Base-by-base conservation (phyloP, 2,888 invertebrate genomes). In the Pinctada fucata region DNA sequence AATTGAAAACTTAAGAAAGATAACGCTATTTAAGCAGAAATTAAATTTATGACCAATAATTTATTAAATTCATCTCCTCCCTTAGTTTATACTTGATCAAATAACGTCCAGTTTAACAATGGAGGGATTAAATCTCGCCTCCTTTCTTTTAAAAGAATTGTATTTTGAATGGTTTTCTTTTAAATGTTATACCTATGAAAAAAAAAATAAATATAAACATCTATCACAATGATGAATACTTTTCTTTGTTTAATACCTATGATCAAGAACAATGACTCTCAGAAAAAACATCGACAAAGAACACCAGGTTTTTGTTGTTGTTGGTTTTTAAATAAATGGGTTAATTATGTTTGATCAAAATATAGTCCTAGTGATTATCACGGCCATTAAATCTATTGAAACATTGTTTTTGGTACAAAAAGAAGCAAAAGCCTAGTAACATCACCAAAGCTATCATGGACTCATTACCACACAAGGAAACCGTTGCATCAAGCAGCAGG, bases 401-500 rank as follows among this genome's bases (percentile, higher is more conserved):
- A 58, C 13, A 58, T 58, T 58, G 58, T 58, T 6, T 58, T 58
- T 58, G 58, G 58, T 58, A 58, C 1, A 58, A 58, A 58, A 58
- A 58, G 58, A 58, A 58, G 58, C 8, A 13, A 58, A 58, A 58
- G 13, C 58, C 58, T 58, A 58, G 58, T 58, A 1, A 58, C 58
- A 58, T 58, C 58, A 58, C 58, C 58, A 58, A 58, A 58, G 13
- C 58, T 58, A 58, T 13, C 58, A 58, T 58, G 58, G 58, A 13
- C 13, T 58, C 58, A 58, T 58, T 0, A 13, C 58, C 58, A 10
- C 58, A 58, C 58, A 58, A 58, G 58, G 58, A 58, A 58, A 58
- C 58, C 58, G 58, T 10, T 58, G 58, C 58, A 58, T 58, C 58
- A 58, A 58, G 58, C 58, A 58, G 58, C 58, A 58, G 58, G 13